Evolutionary conservation across 2,113 vertebrate genomes (phyloP), one percentile per base, ranked within the genome.

Genomic region (Archilochus colubris): DNA sequence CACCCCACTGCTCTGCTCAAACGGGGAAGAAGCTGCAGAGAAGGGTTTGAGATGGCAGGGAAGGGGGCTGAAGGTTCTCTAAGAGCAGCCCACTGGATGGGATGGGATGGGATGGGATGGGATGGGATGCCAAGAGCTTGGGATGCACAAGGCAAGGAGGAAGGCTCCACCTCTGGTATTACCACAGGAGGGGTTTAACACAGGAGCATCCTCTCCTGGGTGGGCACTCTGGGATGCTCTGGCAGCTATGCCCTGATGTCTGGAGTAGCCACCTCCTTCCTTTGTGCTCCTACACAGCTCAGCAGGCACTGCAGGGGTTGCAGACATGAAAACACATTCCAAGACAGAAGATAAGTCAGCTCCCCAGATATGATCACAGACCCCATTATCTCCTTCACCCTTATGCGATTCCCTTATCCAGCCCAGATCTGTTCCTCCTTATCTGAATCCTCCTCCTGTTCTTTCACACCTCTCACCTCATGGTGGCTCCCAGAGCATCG

Each of bases 301-400:
- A 54, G 57, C 80, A 33, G 2, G 0, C 0, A 0, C 38, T 44
- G 58, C 11, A 4, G n/a, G 54, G n/a, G 31, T 57, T 14, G 46
- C 66, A 73, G 75, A 72, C 1, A 0, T 79, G 57, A 73, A 91
- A 58, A 33, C 79, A 55, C 2, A 0, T 22, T 61, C 40, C 46
- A 40, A 9, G 6, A 73, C 54, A 43, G 50, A 54, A 89, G 89
- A 92, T 76, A 95, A 93, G 86, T 36, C 77, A 75, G 66, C 54
- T 84, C 90, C 69, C 36, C 67, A 77, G 82, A 91, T 66, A 92
- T 0, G 13, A 94, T 85, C 91, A 76, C 59, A 72, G 76, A 72
- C 38, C 28, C 57, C 43, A 27, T 85, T 92, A 91, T 93, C 89
- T 89, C 91, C 63, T 93, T 90, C 89, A 92, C 86, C 84, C 91